These are phyloP conservation scores for Pantherophis vulpinus DNA, from an alignment of 2,797 vertebrate genomes.

Conservation along the genomic window DNA sequence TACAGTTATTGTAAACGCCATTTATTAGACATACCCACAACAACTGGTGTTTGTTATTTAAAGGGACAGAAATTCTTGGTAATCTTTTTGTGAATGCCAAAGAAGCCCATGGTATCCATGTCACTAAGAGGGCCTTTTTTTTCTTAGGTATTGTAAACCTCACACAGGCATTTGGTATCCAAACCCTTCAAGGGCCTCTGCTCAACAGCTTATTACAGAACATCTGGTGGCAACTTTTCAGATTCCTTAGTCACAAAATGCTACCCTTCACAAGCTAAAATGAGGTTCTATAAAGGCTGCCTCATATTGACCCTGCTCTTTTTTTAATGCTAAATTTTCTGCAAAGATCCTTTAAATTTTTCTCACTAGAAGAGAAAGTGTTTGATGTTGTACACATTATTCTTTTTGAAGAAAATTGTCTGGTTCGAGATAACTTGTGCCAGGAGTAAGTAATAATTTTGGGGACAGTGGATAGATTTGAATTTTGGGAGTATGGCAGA, in stretches of 20 bases:
- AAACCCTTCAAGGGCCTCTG: neutral
- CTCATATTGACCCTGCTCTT: neutral
- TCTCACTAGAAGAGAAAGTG: neutral
- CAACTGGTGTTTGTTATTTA: constrained; percentile 66
- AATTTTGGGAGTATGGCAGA: neutral
- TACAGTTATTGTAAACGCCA: constrained; percentile 62
- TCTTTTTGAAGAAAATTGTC: neutral
- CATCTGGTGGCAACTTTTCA: neutral
- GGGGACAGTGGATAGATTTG: neutral
- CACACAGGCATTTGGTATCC: constrained; percentile 20
- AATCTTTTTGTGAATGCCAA: constrained; percentile 62
- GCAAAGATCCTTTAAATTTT: neutral
- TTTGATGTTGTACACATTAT: neutral
- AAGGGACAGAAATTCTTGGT: constrained; percentile 65
- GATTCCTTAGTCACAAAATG: neutral
- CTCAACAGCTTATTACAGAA: constrained; percentile 14
- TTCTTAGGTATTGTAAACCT: neutral
- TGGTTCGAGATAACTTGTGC: neutral
- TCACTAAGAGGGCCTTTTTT: constrained; percentile 45
- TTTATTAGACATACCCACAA: constrained; percentile 52
- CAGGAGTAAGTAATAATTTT: neutral
- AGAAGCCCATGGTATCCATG: constrained; percentile 46
- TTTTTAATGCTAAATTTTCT: neutral
- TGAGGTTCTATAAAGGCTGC: neutral
- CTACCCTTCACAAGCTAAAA: neutral